These are phyloP conservation scores for Timandra comae DNA, from an alignment of 2,888 invertebrate species.

Conservation along the genomic window DNA sequence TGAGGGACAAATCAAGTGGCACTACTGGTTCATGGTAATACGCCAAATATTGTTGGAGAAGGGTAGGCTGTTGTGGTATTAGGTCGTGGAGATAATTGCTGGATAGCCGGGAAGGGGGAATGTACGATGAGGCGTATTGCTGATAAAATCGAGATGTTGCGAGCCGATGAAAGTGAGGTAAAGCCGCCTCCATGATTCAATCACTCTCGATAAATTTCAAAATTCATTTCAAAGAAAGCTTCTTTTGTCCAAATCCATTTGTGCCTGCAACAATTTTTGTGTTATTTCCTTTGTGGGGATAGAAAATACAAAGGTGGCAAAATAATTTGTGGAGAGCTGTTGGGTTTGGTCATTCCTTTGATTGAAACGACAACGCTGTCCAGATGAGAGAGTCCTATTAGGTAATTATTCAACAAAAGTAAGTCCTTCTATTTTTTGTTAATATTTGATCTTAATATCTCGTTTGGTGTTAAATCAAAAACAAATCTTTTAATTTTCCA, in stretches of 20 bases:
- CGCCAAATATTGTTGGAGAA: constrained; percentile 74
- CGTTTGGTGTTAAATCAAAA: too few relatives aligned
- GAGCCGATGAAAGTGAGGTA: constrained; percentile 61
- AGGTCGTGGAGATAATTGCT: constrained; percentile 64
- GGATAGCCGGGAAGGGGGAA: constrained; percentile 54
- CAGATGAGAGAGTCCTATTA: too few relatives aligned
- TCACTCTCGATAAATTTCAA: constrained; percentile 16
- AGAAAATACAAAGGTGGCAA: constrained; percentile 32
- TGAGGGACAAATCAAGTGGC: constrained; percentile 86
- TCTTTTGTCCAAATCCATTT: constrained; percentile 14
- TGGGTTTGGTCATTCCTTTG: constrained; percentile 54
- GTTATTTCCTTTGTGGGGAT: constrained; percentile 14
- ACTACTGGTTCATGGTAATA: constrained; percentile 79
- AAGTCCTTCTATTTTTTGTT: too few relatives aligned
- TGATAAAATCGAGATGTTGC: constrained; percentile 62
- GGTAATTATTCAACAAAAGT: too few relatives aligned
- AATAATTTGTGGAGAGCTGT: constrained; percentile 6
- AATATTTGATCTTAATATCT: too few relatives aligned
- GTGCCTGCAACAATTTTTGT: constrained; percentile 37
- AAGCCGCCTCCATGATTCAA: constrained; percentile 61
- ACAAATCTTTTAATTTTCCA: too few relatives aligned
- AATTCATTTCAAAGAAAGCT: constrained; percentile 20
- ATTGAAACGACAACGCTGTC: constrained; percentile 40
- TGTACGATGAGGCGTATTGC: constrained; percentile 43
- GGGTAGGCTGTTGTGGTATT: constrained; percentile 60